These are phyloP conservation scores for Pelmatolapia mariae DNA, from an alignment of 2,113 vertebrate species.

Conservation along the genomic window DNA sequence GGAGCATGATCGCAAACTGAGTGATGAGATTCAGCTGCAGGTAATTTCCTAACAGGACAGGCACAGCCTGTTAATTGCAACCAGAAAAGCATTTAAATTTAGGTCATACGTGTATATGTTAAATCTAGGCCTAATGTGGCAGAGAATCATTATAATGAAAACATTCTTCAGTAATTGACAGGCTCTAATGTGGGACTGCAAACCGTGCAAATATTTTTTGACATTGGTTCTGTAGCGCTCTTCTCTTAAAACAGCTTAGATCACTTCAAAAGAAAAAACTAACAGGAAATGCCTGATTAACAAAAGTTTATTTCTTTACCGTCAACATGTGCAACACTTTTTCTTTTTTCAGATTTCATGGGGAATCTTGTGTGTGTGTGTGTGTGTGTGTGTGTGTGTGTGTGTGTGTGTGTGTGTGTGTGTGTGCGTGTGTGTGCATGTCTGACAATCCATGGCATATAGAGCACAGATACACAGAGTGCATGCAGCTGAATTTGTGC, in stretches of 20 bases:
- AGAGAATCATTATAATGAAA: neutral
- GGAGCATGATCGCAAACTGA: neutral
- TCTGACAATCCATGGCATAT: neutral
- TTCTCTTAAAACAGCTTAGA: neutral
- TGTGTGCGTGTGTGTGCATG: accelerated
- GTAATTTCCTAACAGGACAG: neutral
- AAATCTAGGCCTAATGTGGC: neutral
- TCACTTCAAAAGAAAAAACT: neutral
- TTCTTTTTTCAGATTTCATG: neutral
- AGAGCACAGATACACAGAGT: neutral
- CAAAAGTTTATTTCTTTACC: neutral
- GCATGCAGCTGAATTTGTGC: neutral
- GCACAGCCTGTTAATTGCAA: neutral
- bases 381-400: no score
- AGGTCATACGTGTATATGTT: neutral
- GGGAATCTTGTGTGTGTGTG: neutral
- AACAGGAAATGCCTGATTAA: neutral
- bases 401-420: accelerated
- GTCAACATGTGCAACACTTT: neutral
- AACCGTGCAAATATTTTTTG: neutral
- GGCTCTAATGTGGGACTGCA: neutral
- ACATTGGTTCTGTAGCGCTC: accelerated
- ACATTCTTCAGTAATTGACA: neutral
- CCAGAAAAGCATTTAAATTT: neutral
- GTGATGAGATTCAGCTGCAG: neutral